These are phyloP conservation scores for Morbakka virulenta DNA, from an alignment of 30 jellyfish, hydroid and myxozoan genomes.

Conservation along the genomic window DNA sequence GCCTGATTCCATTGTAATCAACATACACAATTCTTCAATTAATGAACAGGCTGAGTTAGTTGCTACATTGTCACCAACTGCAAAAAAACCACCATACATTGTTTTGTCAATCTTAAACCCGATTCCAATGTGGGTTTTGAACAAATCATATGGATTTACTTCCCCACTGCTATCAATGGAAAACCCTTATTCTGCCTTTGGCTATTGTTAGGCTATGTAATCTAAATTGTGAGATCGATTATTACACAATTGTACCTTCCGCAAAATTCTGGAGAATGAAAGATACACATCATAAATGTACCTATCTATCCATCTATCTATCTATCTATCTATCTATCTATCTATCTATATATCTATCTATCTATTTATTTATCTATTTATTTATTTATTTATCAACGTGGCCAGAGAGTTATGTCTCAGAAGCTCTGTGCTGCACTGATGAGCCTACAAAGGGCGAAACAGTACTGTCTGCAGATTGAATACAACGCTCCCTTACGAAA, in stretches of 20 bases:
- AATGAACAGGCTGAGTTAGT: conserved; percentile 13
- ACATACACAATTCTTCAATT: conserved; percentile 14
- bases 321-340: too few species aligned
- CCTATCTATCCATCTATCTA: too few species aligned
- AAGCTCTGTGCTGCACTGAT: too few species aligned
- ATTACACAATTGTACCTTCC: neutral
- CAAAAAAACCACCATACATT: neutral
- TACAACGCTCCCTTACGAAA: too few species aligned
- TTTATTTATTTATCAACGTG: too few species aligned
- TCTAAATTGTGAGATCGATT: neutral
- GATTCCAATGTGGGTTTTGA: neutral
- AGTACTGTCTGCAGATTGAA: too few species aligned
- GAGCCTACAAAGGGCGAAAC: too few species aligned
- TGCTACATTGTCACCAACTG: conserved; percentile 19
- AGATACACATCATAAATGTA: too few species aligned
- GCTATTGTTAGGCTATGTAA: neutral
- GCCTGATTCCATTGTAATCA: conserved; percentile 11
- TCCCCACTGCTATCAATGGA: neutral
- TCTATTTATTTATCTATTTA: too few species aligned
- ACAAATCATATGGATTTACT: neutral
- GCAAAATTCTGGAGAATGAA: conserved; percentile 1
- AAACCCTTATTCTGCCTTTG: neutral
- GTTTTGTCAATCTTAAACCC: neutral
- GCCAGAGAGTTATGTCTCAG: too few species aligned
- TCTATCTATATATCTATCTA: too few species aligned